These are phyloP conservation scores for Ichneumoninae sp. DNA, from an alignment of 2,888 invertebrate species.

Conservation along the genomic window DNA sequence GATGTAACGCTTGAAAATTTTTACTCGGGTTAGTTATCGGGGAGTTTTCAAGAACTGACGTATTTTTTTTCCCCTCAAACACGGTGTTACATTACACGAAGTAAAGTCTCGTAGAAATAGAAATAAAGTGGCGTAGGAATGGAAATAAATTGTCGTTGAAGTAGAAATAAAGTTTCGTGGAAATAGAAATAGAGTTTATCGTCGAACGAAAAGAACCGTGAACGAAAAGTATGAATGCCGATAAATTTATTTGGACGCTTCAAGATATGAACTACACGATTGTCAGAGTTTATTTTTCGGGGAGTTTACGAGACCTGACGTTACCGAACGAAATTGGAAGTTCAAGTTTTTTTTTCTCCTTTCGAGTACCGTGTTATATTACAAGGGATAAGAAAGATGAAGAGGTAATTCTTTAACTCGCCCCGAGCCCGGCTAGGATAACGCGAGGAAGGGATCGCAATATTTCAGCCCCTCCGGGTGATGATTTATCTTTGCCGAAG, in stretches of 20 bases:
- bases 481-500: conserved; percentile 28
- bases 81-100: neutral
- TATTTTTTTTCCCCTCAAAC: neutral
- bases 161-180: too few relatives aligned
- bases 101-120: neutral
- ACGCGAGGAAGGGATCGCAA: neutral
- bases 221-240: neutral
- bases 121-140: too few relatives aligned
- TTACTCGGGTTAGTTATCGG: conserved; percentile 2
- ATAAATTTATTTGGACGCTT: neutral
- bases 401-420: conserved; percentile 40
- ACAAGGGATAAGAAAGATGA: conserved; percentile 19
- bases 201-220: neutral
- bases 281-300: conserved; percentile 30
- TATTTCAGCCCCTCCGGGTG: conserved; percentile 9
- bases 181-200: neutral
- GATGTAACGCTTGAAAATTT: too few relatives aligned
- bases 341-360: conserved; percentile 13
- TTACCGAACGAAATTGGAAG: conserved; percentile 15
- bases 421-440: conserved; percentile 8
- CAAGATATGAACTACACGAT: conserved; percentile 18
- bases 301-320: conserved; percentile 9
- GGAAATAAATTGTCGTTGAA: too few relatives aligned
- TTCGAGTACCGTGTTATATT: neutral
- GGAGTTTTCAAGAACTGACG: conserved; percentile 4